phyloP scores from a whole-genome alignment of 2,113 vertebrate species.

The Cheirogaleus medius region DNA sequence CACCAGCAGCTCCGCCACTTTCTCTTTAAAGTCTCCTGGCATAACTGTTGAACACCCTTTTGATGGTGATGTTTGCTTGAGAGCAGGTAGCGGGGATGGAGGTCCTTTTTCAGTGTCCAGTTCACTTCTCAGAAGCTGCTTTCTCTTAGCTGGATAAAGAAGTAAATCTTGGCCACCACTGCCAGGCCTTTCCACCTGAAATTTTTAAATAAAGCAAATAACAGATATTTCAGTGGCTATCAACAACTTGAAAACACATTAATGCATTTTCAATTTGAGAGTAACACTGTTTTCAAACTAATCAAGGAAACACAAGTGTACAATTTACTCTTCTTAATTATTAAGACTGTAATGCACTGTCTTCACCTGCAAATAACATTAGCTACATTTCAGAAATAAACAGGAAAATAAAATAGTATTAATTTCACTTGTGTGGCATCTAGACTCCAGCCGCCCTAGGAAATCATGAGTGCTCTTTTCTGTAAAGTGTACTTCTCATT shows the following conservation, averaged over 20 bases:
- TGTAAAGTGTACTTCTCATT: not conserved
- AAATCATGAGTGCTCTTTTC: not conserved
- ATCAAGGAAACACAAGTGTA: not conserved
- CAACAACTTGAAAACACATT: constrained; percentile 8
- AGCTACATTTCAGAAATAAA: not conserved
- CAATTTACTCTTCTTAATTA: not conserved
- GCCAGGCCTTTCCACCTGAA: constrained; percentile 88
- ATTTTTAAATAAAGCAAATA: constrained; percentile 71
- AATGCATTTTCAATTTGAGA: constrained; percentile 28
- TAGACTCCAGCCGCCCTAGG: not conserved
- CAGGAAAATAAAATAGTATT: not conserved
- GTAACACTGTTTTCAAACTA: not conserved
- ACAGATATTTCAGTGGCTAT: constrained; percentile 45
- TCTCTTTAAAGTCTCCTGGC: constrained; percentile 85
- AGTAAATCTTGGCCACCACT: constrained; percentile 84
- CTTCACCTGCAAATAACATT: not conserved
- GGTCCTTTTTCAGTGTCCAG: constrained; percentile 71
- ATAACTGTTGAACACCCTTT: constrained; percentile 50
- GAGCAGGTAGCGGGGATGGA: constrained; percentile 57
- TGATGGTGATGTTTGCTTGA: constrained; percentile 63
- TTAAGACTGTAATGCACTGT: not conserved
- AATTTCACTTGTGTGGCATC: not conserved
- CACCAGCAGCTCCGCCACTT: constrained; percentile 87
- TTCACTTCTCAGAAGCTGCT: constrained; percentile 59
- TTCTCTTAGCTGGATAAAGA: constrained; percentile 88